Percentiles rank a stretch among this genome's conserved stretches.
Conservation (phyloP, 2,113 vertebrate species). For the Rattus rattus region DNA sequence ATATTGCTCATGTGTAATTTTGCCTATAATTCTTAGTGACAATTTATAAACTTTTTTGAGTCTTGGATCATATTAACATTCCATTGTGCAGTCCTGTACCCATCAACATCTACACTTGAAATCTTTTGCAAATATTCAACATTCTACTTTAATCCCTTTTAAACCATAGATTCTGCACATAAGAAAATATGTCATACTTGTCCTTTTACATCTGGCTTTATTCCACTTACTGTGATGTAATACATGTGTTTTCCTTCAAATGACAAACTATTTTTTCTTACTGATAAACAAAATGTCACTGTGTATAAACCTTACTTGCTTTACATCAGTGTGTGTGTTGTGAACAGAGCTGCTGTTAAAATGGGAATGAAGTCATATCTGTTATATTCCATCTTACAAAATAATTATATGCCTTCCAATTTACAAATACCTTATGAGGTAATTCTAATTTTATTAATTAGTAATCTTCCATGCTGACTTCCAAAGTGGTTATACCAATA, state of each 20-base stretch:
- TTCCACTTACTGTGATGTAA: not conserved
- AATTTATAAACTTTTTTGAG: not conserved
- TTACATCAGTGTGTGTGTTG: not conserved
- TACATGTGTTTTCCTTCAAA: not conserved
- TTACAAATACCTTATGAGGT: not conserved
- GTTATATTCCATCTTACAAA: not conserved
- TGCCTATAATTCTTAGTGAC: not conserved
- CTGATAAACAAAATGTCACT: not conserved
- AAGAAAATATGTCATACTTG: not conserved
- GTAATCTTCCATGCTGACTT: not conserved
- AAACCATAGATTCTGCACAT: not conserved
- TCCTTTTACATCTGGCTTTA: not conserved
- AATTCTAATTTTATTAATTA: not conserved
- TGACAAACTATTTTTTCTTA: not conserved
- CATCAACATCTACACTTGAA: not conserved
- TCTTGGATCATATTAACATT: not conserved
- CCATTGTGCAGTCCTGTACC: not conserved
- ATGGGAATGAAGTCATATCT: not conserved
- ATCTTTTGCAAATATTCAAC: not conserved
- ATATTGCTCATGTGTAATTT: not conserved
- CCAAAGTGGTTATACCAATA: not conserved
- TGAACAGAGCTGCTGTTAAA: not conserved
- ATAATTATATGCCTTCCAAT: not conserved
- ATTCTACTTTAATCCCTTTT: not conserved
- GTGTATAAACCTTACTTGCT: not conserved